Conservation (phyloP, 1,140 invertebrate genomes). For the Bombus breviceps region DNA sequence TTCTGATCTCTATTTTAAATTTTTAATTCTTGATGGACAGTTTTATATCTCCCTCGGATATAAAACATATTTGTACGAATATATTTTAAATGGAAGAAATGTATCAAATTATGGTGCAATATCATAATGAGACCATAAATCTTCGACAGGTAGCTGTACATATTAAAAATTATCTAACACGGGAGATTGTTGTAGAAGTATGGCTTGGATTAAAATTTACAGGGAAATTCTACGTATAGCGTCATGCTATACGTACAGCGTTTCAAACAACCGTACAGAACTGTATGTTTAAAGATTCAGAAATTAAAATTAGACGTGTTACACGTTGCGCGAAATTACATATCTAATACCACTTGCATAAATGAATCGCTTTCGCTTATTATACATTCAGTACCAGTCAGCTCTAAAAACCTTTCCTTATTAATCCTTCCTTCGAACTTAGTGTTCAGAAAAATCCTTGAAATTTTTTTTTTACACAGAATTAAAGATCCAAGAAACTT, state of each 20-base stretch:
- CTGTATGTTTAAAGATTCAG: background rate
- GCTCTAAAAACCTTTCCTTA: too few relatives aligned
- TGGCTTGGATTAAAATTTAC: background rate
- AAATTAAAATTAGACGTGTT: background rate
- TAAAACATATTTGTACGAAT: background rate
- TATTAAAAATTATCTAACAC: background rate
- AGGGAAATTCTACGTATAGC: accelerated
- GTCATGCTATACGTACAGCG: background rate
- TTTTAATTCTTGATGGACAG: background rate
- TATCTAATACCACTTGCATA: too few relatives aligned
- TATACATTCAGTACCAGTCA: too few relatives aligned
- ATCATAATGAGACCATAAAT: background rate
- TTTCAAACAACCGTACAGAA: background rate
- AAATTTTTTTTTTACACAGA: too few relatives aligned
- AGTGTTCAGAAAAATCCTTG: too few relatives aligned
- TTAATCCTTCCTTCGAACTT: too few relatives aligned
- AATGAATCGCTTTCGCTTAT: too few relatives aligned
- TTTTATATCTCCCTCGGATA: background rate
- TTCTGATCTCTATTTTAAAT: background rate
- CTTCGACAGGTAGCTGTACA: background rate
- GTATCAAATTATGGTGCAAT: background rate
- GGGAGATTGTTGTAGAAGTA: background rate
- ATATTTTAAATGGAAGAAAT: background rate
- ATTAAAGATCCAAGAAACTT: background rate
- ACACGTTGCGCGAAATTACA: too few relatives aligned